phyloP scores from a whole-genome alignment of 23 tunicate species.

The Halocynthia aurantium region DNA sequence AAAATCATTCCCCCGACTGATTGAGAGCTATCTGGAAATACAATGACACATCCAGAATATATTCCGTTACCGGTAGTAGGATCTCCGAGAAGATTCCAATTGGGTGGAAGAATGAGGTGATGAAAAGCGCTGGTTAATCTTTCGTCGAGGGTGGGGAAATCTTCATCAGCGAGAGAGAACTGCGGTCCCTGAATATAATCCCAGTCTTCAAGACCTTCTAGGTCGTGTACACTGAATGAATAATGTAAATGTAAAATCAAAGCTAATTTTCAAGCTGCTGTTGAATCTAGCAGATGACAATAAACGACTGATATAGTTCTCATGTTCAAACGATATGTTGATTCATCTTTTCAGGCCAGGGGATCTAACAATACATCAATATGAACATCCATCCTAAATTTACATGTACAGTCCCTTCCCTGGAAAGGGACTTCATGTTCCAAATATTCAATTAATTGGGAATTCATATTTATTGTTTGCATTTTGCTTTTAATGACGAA shows the following conservation, averaged over 20 bases:
- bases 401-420: no score
- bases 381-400: no score
- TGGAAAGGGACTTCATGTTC: no score
- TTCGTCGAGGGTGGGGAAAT: constrained; percentile 86
- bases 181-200: constrained; percentile 75
- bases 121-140: constrained; percentile 93
- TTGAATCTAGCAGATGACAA: not conserved
- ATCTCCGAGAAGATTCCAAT: constrained; percentile 90
- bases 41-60: not conserved
- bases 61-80: constrained; percentile 29
- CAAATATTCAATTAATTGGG: no score
- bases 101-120: constrained; percentile 91
- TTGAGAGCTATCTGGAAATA: not conserved
- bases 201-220: constrained; percentile 93
- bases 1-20: not conserved
- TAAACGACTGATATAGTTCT: not conserved
- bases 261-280: no score
- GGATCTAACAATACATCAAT: no score
- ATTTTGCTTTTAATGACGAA: no score
- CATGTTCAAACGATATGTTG: not conserved
- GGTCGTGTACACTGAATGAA: constrained; percentile 51
- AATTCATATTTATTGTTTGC: no score
- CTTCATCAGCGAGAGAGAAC: constrained; percentile 86
- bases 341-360: no score
- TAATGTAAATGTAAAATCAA: not conserved